Base-by-base conservation (phyloP, 2,888 invertebrate genomes). In the Rhaphigaster nebulosa region DNA sequence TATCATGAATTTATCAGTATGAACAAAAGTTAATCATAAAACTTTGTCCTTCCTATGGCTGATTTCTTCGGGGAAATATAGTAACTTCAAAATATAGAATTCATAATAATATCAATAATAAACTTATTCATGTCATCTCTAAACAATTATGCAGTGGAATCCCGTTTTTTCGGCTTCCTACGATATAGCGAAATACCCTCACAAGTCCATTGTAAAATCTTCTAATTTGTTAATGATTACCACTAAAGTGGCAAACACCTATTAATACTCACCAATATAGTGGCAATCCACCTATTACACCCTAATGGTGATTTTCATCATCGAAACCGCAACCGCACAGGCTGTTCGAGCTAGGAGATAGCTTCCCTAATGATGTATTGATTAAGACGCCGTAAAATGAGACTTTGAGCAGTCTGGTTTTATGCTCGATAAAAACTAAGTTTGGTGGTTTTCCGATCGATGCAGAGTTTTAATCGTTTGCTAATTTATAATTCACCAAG, bases 251-350 rank as follows among this genome's bases (percentile, higher is more conserved):
- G 29, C 18, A 65, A 65, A n/a, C 15, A 65, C 29, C 65, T 65
- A 15, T 65, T 65, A 65, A 65, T 65, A 65, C 65, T 18, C n/a
- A 29, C 65, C 65, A 29, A n/a, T 65, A 29, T 34, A 65, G n/a
- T 29, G 65, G 29, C 13, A 29, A 29, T 29, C 29, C 65, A 10
- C 65, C 65, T 29, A 65, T 65, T 65, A 65, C 29, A 15, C 29
- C 5, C 15, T 65, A 65, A 65, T 65, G 65, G 29, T 29, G 65
- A 65, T 65, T 65, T 15, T 65, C 29, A 65, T 65, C 65, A 65
- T 29, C 15, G 29, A 65, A 65, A 65, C 65, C 65, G 65, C 65
- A 65, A 65, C 65, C 65, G 65, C 65, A n/a, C n/a, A 65, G 65
- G 10, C 65, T 15, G n/a, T n/a, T n/a, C 29, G 60, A 65, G 60